Evolutionary conservation across 2,797 vertebrate species (phyloP), one percentile per base, ranked within the genome.

Genomic region (Periophthalmus magnuspinnatus): DNA sequence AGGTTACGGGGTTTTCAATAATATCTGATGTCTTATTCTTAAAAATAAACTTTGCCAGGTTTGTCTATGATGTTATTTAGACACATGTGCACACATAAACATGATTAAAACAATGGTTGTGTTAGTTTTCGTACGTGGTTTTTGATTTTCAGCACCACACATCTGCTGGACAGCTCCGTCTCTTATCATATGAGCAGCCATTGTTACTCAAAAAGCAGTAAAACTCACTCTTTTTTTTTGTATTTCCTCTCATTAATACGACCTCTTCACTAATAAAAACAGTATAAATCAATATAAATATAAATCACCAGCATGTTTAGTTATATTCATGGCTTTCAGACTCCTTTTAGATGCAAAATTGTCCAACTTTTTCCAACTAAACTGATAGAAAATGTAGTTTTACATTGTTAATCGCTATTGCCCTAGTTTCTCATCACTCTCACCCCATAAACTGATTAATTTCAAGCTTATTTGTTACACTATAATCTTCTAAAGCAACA

Each of bases 91-190:
- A n/a, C n/a, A 54, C 52, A 54, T 22, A 54, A 7, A n/a, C 19
- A 8, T n/a, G n/a, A n/a, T n/a, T n/a, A n/a, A n/a, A n/a, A n/a
- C n/a, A n/a, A n/a, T n/a, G n/a, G n/a, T n/a, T n/a, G n/a, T n/a
- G n/a, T n/a, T n/a, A n/a, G n/a, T n/a, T n/a, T n/a, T n/a, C n/a
- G n/a, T n/a, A n/a, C n/a, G n/a, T n/a, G 59, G 0, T 0, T 32
- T 61, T 38, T 60, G 19, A 14, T 34, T 61, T 61, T n/a, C 59
- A 61, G 59, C 19, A 61, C 59, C 59, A 13, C 34, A 10, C 5
- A n/a, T 60, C 19, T 5, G 19, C 5, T 38, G 34, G 59, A 61
- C 59, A 61, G 59, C 59, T 61, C 59, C 34, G 38, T 41, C n/a
- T 22, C 8, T 38, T 32, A 34, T 34, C 32, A 22, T 14, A 56